phyloP scores from a whole-genome alignment of 2,797 vertebrate genomes.

The Darevskia nairensis region DNA sequence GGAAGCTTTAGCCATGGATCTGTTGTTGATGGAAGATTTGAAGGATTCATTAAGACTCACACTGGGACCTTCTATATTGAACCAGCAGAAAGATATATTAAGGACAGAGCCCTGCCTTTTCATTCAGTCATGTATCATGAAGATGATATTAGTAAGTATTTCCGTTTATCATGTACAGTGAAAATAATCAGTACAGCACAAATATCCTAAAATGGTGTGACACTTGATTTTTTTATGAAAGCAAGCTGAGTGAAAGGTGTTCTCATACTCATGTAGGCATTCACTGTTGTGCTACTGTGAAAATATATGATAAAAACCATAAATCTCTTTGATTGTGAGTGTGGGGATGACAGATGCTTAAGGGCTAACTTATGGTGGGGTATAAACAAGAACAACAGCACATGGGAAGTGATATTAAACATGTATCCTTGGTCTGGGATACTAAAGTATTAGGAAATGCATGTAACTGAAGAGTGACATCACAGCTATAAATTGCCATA shows the following conservation, averaged over 20 bases:
- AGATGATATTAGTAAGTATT: constrained; percentile 93
- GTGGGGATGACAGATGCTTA: background rate
- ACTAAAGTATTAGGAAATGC: no score
- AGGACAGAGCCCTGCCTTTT: constrained; percentile 84
- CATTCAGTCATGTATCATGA: constrained; percentile 99
- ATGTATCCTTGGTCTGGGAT: background rate
- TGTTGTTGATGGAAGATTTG: constrained; percentile 92
- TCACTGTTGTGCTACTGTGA: background rate
- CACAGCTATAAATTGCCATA: background rate
- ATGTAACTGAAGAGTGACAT: background rate
- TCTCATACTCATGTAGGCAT: background rate
- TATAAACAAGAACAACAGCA: no score
- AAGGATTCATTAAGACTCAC: constrained; percentile 94
- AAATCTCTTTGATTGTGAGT: background rate
- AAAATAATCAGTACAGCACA: constrained; percentile 25
- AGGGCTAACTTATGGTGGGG: no score
- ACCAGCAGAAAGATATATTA: constrained; percentile 93
- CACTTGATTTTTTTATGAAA: background rate
- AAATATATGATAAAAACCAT: background rate
- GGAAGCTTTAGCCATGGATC: constrained; percentile 93
- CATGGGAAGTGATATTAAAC: background rate
- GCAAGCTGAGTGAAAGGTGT: no score
- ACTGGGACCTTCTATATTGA: constrained; percentile 95
- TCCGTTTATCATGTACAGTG: constrained; percentile 46
- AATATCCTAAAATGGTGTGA: background rate